These are phyloP conservation scores for Himalopsyche tibetana DNA, from an alignment of 2,888 invertebrate genomes.

Conservation along the genomic window DNA sequence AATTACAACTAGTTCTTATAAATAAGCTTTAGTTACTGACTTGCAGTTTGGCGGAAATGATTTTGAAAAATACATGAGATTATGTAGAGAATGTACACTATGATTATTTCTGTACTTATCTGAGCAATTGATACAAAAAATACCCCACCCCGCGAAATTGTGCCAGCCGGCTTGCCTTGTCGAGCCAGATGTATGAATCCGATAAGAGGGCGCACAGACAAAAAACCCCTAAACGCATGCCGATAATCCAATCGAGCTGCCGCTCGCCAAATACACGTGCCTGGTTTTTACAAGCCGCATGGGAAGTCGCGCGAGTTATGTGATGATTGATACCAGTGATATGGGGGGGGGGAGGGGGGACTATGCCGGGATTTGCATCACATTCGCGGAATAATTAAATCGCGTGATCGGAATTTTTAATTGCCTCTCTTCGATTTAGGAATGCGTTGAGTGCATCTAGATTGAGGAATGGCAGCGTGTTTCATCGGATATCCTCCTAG, in stretches of 20 bases:
- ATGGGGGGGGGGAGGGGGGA: background rate
- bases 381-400: background rate
- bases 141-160: too few species aligned
- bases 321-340: background rate
- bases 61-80: too few species aligned
- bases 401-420: slow-evolving; percentile 27
- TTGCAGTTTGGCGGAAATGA: too few species aligned
- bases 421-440: background rate
- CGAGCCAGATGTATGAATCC: background rate
- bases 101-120: too few species aligned
- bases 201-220: background rate
- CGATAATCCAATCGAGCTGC: background rate
- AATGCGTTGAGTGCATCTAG: background rate
- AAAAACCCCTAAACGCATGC: background rate
- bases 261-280: background rate
- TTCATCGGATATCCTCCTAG: slow-evolving; percentile 7
- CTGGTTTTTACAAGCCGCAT: background rate
- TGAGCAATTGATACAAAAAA: too few species aligned
- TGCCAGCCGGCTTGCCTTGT: too few species aligned
- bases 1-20: too few species aligned
- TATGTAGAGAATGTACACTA: too few species aligned
- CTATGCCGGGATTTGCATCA: slow-evolving; percentile 22
- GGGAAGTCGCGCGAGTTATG: background rate
- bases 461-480: background rate
- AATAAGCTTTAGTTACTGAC: too few species aligned